These are phyloP conservation scores for Nanger granti DNA, from an alignment of 2,113 vertebrate genomes.

Conservation along the genomic window DNA sequence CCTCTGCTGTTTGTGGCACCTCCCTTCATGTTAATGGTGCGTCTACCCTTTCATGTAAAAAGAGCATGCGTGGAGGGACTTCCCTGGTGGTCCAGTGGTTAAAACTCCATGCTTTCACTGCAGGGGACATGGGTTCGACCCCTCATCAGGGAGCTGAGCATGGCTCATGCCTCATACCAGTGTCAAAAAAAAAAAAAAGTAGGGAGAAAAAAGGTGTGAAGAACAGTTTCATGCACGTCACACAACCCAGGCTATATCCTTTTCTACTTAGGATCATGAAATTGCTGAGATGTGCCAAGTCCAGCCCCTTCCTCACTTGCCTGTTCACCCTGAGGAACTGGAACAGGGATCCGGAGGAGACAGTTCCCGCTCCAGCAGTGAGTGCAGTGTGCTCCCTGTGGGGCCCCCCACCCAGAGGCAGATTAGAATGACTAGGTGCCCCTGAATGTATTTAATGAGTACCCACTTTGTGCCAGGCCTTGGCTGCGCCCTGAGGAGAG, in stretches of 20 bases:
- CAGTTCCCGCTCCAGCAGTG: not conserved
- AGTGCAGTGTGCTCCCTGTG: not conserved
- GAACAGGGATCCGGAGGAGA: not conserved
- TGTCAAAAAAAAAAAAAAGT: not conserved
- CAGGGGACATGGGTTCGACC: not conserved
- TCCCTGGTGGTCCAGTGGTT: not conserved
- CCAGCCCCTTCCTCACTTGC: not conserved
- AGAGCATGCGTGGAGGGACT: not conserved
- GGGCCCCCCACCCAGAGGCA: not conserved
- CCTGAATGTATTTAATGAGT: not conserved
- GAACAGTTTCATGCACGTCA: not conserved
- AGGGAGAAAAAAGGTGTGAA: not conserved
- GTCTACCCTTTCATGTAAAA: not conserved
- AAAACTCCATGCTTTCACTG: not conserved
- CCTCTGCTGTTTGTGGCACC: not conserved
- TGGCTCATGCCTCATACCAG: not conserved
- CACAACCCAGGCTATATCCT: not conserved
- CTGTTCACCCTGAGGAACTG: not conserved
- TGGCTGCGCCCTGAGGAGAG: not conserved
- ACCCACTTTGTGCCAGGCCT: not conserved
- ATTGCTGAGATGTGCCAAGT: not conserved
- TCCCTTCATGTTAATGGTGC: not conserved
- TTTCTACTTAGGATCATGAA: not conserved
- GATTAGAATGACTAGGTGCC: not conserved
- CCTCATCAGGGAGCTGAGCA: not conserved